These are phyloP conservation scores for Stenurella melanura DNA, from an alignment of 2,888 invertebrate genomes.

Conservation along the genomic window DNA sequence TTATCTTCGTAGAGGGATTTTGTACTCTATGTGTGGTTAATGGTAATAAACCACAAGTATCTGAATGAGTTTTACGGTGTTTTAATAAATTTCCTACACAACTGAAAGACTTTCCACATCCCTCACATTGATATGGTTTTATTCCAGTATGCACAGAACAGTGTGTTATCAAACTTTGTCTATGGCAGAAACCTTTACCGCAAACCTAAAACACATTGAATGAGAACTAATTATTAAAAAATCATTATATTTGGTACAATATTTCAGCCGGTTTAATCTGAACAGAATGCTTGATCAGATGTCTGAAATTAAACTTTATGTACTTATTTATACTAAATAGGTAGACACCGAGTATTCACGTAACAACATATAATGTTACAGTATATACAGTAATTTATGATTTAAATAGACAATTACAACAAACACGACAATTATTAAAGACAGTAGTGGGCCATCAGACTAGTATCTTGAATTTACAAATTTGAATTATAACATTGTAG, in stretches of 20 bases:
- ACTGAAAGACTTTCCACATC: conserved; percentile 73
- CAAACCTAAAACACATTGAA: conserved; percentile 69
- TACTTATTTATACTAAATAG: too few relatives aligned
- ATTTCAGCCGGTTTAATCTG: not conserved
- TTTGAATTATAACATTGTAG: too few relatives aligned
- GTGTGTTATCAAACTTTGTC: conserved; percentile 74
- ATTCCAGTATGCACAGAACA: conserved; percentile 73
- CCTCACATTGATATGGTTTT: conserved; percentile 74
- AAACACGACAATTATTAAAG: too few relatives aligned
- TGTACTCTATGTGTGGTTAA: conserved; percentile 66
- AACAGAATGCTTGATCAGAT: not conserved
- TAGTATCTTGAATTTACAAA: too few relatives aligned
- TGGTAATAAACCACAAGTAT: conserved; percentile 71
- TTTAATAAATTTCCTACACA: conserved; percentile 74
- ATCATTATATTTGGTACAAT: not conserved
- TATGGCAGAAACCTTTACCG: conserved; percentile 73
- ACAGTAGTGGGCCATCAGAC: too few relatives aligned
- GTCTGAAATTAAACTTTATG: too few relatives aligned
- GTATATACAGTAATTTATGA: too few relatives aligned
- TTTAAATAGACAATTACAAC: too few relatives aligned
- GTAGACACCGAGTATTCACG: too few relatives aligned
- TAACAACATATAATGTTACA: too few relatives aligned
- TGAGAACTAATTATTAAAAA: too few relatives aligned
- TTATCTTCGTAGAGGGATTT: conserved; percentile 66
- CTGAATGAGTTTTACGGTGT: conserved; percentile 73